phyloP scores from a whole-genome alignment of 2,113 vertebrate species.

The Chauna torquata region DNA sequence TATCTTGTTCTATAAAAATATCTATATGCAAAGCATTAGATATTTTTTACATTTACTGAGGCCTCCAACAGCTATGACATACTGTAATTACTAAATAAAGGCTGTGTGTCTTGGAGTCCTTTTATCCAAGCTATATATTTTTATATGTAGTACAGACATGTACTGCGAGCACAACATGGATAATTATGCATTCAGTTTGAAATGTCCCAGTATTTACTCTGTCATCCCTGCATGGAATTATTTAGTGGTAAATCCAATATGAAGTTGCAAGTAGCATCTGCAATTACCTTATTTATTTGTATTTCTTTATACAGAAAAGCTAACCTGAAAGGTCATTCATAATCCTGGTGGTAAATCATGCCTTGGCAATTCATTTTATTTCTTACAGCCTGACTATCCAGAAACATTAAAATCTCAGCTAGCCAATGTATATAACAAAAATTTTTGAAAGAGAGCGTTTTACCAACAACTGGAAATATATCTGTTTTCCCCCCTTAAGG shows the following conservation, averaged over 20 bases:
- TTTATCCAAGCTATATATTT: background rate
- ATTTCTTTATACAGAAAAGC: background rate
- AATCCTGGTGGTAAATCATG: background rate
- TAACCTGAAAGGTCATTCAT: background rate
- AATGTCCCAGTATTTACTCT: background rate
- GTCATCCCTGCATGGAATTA: background rate
- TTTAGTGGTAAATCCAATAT: background rate
- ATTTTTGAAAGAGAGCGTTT: background rate
- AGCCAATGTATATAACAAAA: background rate
- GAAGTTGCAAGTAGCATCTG: background rate
- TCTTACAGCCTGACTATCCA: background rate
- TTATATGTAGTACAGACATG: background rate
- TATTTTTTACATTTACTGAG: background rate
- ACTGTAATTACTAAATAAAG: background rate
- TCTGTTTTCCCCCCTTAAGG: background rate
- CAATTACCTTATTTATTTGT: background rate
- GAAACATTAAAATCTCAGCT: background rate
- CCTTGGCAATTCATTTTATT: background rate
- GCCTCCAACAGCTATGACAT: background rate
- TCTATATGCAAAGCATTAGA: background rate
- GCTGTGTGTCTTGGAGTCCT: background rate
- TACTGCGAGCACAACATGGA: background rate
- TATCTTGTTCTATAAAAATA: background rate
- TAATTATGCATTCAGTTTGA: background rate
- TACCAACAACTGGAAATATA: background rate